phyloP scores from a whole-genome alignment of 1,140 invertebrate genomes.

The Procambarus virginalis region DNA sequence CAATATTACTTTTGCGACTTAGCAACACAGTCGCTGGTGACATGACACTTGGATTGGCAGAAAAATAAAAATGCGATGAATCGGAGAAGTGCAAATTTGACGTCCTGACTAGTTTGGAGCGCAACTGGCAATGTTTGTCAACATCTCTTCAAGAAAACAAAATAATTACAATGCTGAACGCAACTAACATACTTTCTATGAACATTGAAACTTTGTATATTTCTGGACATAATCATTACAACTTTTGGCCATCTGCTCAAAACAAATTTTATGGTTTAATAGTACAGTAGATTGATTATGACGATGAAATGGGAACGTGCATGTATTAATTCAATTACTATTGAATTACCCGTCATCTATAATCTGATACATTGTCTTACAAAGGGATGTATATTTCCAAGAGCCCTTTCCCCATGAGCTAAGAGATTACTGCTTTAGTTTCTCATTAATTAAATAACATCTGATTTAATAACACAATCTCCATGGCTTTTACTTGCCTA shows the following conservation, averaged over 20 bases:
- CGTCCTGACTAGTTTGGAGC: constrained; percentile 53
- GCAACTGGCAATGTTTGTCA: constrained; percentile 2
- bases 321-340: constrained; percentile 1
- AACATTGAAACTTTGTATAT: not conserved
- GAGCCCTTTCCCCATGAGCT: not conserved
- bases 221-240: not conserved
- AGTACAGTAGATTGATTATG: not conserved
- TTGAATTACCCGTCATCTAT: constrained; percentile 20
- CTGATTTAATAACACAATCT: not conserved
- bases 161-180: not conserved
- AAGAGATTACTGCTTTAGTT: constrained; percentile 3
- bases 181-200: not conserved
- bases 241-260: not conserved
- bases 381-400: not conserved
- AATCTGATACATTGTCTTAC: not conserved
- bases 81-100: constrained; percentile 27
- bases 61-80: constrained; percentile 31
- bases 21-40: constrained; percentile 22
- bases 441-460: not conserved
- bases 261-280: not conserved
- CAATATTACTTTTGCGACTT: constrained; percentile 23
- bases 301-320: not conserved
- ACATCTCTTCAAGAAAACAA: not conserved
- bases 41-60: constrained; percentile 25
- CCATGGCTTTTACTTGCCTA: not conserved